Percentiles rank a stretch among this genome's conserved stretches.
phyloP scores from a whole-genome alignment of 1,140 invertebrate genomes.

The Anoplolepis gracilipes region DNA sequence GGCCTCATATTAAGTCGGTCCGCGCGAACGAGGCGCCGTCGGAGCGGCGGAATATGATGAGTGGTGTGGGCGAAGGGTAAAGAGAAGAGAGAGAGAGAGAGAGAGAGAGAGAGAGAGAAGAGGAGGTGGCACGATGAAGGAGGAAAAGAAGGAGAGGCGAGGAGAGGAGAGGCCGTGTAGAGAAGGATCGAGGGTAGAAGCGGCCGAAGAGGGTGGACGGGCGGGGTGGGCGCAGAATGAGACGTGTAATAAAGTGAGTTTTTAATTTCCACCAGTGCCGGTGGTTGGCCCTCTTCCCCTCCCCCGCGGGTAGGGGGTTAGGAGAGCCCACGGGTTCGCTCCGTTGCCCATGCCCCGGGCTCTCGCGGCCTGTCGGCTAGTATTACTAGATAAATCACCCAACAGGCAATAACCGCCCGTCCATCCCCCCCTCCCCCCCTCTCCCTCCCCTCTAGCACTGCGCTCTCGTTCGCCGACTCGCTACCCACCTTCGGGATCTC shows the following conservation, averaged over 20 bases:
- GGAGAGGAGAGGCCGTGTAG: slow-evolving; percentile 51
- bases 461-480: slow-evolving; percentile 64
- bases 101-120: slow-evolving; percentile 20
- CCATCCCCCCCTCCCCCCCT: no score
- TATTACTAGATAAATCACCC: slow-evolving; percentile 87
- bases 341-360: slow-evolving; percentile 67
- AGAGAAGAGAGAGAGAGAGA: slow-evolving; percentile 27
- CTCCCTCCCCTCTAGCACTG: slow-evolving; percentile 18
- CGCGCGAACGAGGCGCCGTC: slow-evolving; percentile 66
- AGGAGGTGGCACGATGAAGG: slow-evolving; percentile 40
- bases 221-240: slow-evolving; percentile 80
- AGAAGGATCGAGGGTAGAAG: slow-evolving; percentile 51
- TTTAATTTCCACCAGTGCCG: slow-evolving; percentile 85
- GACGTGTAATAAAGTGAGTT: slow-evolving; percentile 86
- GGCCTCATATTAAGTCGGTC: slow-evolving; percentile 84
- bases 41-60: slow-evolving; percentile 67
- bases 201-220: slow-evolving; percentile 20
- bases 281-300: slow-evolving; percentile 71
- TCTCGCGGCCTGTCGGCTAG: slow-evolving; percentile 85
- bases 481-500: slow-evolving; percentile 69
- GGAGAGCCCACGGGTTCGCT: slow-evolving; percentile 72
- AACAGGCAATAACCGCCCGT: slow-evolving; percentile 85
- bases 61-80: slow-evolving; percentile 38
- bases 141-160: slow-evolving; percentile 7
- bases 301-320: slow-evolving; percentile 77